A percentile compares a stretch with the other conserved stretches of the same genome.
Evolutionary conservation across 2,888 invertebrate species (phyloP).

Genomic region (Argyra leucocephala): DNA sequence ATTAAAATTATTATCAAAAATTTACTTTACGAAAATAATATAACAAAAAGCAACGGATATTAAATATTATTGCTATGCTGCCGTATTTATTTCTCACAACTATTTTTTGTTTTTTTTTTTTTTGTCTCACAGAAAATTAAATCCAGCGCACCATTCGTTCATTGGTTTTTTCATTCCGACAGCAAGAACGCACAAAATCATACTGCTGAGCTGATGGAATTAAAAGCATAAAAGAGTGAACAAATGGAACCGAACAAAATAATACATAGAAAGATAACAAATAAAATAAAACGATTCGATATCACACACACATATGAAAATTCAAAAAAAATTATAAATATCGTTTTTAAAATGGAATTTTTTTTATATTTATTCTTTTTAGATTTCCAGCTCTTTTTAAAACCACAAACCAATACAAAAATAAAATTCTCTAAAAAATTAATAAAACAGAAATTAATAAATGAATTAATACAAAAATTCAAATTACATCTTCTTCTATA

Average conservation of each 20-base stretch:
- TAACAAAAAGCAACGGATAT: background rate
- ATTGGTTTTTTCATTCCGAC: slow-evolving; percentile 16
- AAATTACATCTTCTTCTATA: too few species aligned
- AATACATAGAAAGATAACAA: background rate
- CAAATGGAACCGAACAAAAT: background rate
- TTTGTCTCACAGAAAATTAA: background rate
- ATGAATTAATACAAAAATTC: too few species aligned
- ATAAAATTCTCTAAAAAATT: too few species aligned
- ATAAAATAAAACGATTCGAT: background rate
- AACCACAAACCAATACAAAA: too few species aligned
- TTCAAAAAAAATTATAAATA: too few species aligned
- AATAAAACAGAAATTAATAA: too few species aligned
- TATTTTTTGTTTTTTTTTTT: background rate
- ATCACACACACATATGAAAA: too few species aligned
- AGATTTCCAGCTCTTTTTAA: too few species aligned
- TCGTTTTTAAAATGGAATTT: too few species aligned
- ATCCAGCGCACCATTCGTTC: slow-evolving; percentile 13
- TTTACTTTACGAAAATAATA: background rate
- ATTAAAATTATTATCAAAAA: background rate
- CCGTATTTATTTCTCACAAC: background rate
- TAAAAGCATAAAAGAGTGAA: background rate
- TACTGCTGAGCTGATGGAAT: slow-evolving; percentile 21
- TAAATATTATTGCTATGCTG: background rate
- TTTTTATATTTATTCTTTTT: too few species aligned
- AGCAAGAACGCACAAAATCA: slow-evolving; percentile 23